Evolutionary conservation across 2,797 vertebrate species (phyloP), one percentile per base, ranked within the genome.

Genomic region (Luscinia luscinia): DNA sequence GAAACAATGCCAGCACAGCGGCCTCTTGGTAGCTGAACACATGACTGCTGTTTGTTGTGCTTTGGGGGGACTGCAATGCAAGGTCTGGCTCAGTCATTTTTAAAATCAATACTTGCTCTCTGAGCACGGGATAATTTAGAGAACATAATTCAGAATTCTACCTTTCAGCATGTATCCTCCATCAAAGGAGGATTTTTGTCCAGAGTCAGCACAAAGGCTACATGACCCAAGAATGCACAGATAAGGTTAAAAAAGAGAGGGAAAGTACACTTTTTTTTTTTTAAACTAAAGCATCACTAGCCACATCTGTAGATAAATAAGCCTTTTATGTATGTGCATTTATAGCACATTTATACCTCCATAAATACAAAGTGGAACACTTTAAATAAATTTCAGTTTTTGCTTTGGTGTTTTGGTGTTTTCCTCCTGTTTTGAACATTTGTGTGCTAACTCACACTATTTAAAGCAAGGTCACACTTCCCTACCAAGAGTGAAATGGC

Each of bases 71-170:
- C 95, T 97, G 98, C 98, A 98, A 94, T 91, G 93, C 95, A 94
- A 98, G 98, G 98, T 98, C 98, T 98, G 98, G 98, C 98, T 99
- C 98, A 99, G 99, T 98, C 99, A 98, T 98, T 98, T 97, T 98
- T 97, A 97, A 97, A 99, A 99, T 99, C 99, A 99, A 99, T 99
- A 99, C 98, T 98, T 98, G 98, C 98, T 99, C 98, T 98, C 98
- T 95, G 97, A 98, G 98, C 98, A 97, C 92, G 96, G 97, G 98
- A 98, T 98, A 99, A 99, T 99, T 99, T 99, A 99, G 98, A 99
- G 99, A 99, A 98, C 98, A 98, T 99, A 99, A 99, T 98, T 99
- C 98, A 99, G 98, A 99, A 99, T 98, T 99, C 98, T 98, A 98
- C 98, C 98, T 98, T 99, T 98, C 98, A 99, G 98, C 98, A 97